Percentiles rank a stretch among this genome's conserved stretches.
phyloP scores from a whole-genome alignment of 2,888 invertebrate genomes.

The Ectemnius lituratus region DNA sequence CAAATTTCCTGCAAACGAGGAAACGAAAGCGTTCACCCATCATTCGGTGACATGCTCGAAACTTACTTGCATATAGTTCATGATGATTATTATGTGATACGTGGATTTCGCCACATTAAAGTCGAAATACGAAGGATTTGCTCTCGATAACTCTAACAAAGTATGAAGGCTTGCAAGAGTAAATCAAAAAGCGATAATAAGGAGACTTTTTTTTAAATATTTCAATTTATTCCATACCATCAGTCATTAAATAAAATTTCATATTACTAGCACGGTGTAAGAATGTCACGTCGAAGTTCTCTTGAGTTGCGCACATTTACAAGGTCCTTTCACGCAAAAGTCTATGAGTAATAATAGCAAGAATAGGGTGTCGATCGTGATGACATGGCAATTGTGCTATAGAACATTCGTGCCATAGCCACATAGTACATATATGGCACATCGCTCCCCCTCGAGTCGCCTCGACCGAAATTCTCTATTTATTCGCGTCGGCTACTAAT shows the following conservation, averaged over 20 bases:
- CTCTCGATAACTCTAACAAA: too few relatives aligned
- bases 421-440: slow-evolving; percentile 35
- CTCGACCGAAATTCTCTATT: background rate
- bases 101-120: too few relatives aligned
- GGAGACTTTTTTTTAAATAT: slow-evolving; percentile 40
- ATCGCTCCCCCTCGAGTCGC: slow-evolving; percentile 7
- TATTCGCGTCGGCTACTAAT: too few relatives aligned
- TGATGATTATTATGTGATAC: too few relatives aligned
- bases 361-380: slow-evolving; percentile 6
- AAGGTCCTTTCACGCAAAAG: background rate
- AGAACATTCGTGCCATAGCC: slow-evolving; percentile 16
- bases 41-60: slow-evolving; percentile 8
- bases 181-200: background rate
- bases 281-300: slow-evolving; percentile 34
- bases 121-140: too few relatives aligned
- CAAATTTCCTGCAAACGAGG: slow-evolving; percentile 9
- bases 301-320: slow-evolving; percentile 21
- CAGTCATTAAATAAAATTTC: slow-evolving; percentile 53
- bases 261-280: slow-evolving; percentile 48
- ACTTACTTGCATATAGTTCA: too few relatives aligned
- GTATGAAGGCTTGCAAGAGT: too few relatives aligned
- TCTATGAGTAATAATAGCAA: slow-evolving; percentile 4
- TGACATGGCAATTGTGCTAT: slow-evolving; percentile 23
- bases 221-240: slow-evolving; percentile 56
- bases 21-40: slow-evolving; percentile 15